Conservation (phyloP, 2,113 vertebrate genomes). For the Channa argus region DNA sequence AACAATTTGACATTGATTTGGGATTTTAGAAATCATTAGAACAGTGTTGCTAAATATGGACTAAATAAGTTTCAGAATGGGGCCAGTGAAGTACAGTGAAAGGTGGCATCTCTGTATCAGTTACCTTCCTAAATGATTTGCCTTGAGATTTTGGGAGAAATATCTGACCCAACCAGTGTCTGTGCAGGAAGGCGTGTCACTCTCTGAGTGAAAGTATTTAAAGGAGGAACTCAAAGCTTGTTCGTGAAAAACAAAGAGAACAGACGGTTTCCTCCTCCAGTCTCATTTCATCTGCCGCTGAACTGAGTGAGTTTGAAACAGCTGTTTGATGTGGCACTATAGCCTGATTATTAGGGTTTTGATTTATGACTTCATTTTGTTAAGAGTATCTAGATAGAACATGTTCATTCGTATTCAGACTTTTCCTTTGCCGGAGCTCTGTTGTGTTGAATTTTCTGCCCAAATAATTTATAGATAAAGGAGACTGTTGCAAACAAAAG, state of each 20-base stretch:
- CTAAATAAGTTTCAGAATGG: too few relatives aligned
- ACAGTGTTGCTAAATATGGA: background rate
- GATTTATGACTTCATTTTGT: background rate
- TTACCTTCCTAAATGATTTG: background rate
- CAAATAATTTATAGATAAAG: background rate
- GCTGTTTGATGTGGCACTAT: background rate
- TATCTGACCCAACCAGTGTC: background rate
- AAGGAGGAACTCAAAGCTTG: conserved; percentile 30
- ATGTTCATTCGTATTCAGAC: background rate
- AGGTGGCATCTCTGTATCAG: too few relatives aligned
- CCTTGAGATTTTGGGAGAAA: background rate
- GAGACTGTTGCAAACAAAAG: background rate
- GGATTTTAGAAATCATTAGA: background rate
- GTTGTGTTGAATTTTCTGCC: background rate
- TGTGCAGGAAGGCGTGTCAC: conserved; percentile 55
- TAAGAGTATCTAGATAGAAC: background rate
- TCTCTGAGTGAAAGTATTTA: conserved; percentile 50
- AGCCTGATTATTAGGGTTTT: background rate
- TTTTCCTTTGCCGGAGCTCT: background rate
- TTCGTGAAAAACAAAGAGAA: conserved; percentile 11
- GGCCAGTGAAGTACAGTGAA: background rate
- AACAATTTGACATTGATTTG: background rate
- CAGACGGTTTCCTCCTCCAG: conserved; percentile 26
- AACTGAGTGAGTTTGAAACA: conserved; percentile 66
- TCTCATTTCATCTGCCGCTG: conserved; percentile 24